phyloP scores from a whole-genome alignment of 2,888 invertebrate genomes.

The Agrochola lychnidis region DNA sequence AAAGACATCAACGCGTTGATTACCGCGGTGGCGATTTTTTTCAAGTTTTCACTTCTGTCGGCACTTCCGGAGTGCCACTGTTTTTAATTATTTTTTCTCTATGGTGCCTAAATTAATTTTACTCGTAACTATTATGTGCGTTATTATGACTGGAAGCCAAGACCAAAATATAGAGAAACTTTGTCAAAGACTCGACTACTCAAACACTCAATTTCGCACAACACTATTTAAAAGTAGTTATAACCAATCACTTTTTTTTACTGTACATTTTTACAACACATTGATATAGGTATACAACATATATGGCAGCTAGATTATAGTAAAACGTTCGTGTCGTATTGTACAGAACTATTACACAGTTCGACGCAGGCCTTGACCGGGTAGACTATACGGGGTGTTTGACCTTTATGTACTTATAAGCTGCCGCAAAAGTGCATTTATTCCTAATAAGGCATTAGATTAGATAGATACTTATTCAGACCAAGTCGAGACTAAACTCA shows the following conservation, averaged over 20 bases:
- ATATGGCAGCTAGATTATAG: constrained; percentile 7
- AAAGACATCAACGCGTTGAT: too few species aligned
- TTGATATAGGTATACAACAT: not conserved
- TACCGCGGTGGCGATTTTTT: too few species aligned
- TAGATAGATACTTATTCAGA: constrained; percentile 1
- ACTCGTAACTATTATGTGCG: not conserved
- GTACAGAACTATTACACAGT: constrained; percentile 44
- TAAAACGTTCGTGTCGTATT: constrained; percentile 23
- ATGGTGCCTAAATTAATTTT: not conserved
- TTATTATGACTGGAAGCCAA: not conserved
- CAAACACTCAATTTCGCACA: not conserved
- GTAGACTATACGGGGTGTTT: constrained; percentile 28
- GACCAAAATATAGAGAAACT: not conserved
- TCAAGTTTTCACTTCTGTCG: too few species aligned
- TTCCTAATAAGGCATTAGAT: constrained; percentile 25
- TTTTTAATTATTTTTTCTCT: not conserved
- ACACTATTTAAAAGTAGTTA: not conserved
- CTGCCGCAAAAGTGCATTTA: constrained; percentile 24
- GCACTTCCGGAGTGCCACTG: too few species aligned
- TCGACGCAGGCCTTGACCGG: constrained; percentile 57
- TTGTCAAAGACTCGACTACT: not conserved
- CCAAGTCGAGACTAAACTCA: not conserved
- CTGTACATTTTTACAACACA: not conserved
- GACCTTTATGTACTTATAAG: constrained; percentile 32
- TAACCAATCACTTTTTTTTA: not conserved